Base-by-base conservation (phyloP, 2,113 vertebrate species). In the Baryphthengus martii region DNA sequence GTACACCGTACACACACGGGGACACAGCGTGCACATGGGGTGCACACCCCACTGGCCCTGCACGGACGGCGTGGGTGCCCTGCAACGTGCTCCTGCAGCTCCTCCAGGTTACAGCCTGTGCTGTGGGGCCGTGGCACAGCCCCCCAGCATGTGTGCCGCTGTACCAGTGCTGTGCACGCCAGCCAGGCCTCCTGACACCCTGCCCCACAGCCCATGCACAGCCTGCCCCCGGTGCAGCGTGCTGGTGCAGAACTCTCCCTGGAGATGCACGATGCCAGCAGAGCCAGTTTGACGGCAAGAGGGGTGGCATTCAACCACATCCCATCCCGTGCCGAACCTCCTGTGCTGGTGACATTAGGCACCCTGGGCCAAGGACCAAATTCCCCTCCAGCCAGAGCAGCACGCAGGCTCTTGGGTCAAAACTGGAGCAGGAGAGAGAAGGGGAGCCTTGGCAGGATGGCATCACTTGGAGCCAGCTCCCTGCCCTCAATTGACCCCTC, bases 11-110 rank as follows among this genome's bases (percentile, higher is more conserved):
- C 92, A 92, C 82, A 63, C 33, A 1, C 35, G 4, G 81, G 91
- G 62, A 94, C 89, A 44, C 67, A 4, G 28, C 0, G 45, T 68
- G 37, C 81, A 4, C 23, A 2, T 1, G 2, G 3, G 47, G 5
- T 21, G 33, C 3, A 7, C 71, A 6, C 78, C 89, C 80, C 37
- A 1, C 21, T 1, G 31, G 59, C 89, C 89, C 72, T 3, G 19
- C 4, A 21, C 49, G 17, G 16, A 33, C 9, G 8, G 25, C 0
- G 0, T 21, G 49, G 24, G 8, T 66, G 61, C 62, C 81, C 61
- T 19, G 28, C 59, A 9, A 9, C 0, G 0, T 0, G 6, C 29
- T 56, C 40, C 37, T 8, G 1, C 72, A 37, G 50, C 25, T 23
- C 35, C 25, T 28, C 18, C 25, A 15, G 21, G 18, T 15, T 16